Percentiles rank a stretch among this genome's conserved stretches.
phyloP scores from a whole-genome alignment of 2,113 vertebrate species.

The Crotophaga sulcirostris region DNA sequence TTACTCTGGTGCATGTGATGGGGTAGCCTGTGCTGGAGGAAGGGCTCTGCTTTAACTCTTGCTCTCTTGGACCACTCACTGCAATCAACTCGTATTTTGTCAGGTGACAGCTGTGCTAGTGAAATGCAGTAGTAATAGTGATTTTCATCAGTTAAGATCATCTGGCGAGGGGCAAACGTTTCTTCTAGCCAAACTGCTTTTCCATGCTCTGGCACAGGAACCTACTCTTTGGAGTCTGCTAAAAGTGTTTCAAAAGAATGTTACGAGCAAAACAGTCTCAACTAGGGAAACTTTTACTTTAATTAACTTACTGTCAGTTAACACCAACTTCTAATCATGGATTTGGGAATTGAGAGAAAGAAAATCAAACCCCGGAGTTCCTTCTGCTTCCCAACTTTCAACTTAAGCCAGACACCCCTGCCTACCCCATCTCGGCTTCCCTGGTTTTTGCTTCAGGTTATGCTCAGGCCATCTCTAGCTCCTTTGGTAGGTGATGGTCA shows the following conservation, averaged over 20 bases:
- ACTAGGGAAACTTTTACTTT: background rate
- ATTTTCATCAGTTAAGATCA: background rate
- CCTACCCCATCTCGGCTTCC: background rate
- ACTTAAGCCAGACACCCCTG: background rate
- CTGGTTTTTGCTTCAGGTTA: background rate
- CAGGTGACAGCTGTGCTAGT: background rate
- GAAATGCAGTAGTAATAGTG: background rate
- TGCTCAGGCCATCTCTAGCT: background rate
- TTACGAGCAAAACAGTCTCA: background rate
- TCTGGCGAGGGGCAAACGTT: background rate
- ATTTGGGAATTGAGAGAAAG: background rate
- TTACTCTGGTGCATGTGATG: background rate
- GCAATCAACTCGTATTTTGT: background rate
- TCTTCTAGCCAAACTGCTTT: background rate
- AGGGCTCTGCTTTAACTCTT: background rate
- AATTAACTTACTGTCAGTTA: background rate
- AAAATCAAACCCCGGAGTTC: background rate
- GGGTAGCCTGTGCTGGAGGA: background rate
- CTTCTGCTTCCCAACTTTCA: background rate
- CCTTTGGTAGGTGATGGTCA: background rate
- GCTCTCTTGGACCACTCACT: background rate
- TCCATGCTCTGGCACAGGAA: background rate
- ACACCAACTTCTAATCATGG: background rate
- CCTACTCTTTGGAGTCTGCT: background rate
- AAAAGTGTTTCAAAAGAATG: background rate